Conservation (phyloP, 2,113 vertebrate species). For the Pangasianodon gigas region DNA sequence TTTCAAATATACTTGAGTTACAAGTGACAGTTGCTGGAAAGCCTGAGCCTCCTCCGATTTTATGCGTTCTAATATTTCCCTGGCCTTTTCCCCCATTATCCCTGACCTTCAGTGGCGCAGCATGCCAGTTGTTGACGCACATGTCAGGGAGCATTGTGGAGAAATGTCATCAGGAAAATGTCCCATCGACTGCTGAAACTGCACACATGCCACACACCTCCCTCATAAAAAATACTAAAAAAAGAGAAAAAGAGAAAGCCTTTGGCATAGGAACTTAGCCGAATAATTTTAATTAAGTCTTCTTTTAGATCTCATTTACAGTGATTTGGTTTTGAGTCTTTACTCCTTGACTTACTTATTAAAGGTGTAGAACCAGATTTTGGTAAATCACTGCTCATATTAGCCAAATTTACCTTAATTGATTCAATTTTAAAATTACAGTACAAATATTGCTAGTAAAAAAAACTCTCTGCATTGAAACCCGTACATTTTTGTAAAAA, state of each 20-base stretch:
- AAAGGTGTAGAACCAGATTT: constrained; percentile 1
- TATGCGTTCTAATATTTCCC: constrained; percentile 56
- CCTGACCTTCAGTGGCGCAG: constrained; percentile 55
- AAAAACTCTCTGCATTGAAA: not conserved
- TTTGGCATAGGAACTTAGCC: not conserved
- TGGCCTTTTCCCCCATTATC: constrained; percentile 60
- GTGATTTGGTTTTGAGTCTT: not conserved
- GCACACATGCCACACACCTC: constrained; percentile 37
- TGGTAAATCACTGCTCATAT: not conserved
- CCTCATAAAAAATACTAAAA: constrained; percentile 12
- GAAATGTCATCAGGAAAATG: constrained; percentile 61
- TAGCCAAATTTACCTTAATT: not conserved
- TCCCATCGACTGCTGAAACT: constrained; percentile 52
- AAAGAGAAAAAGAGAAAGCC: not conserved
- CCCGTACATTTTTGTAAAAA: not conserved
- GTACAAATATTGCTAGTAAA: not conserved
- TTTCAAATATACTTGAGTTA: constrained; percentile 52
- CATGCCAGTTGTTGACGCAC: constrained; percentile 53
- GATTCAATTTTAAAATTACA: not conserved
- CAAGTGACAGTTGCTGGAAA: constrained; percentile 53
- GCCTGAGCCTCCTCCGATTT: constrained; percentile 44
- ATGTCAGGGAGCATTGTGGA: constrained; percentile 57
- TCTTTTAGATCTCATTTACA: constrained; percentile 12
- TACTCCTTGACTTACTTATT: not conserved
- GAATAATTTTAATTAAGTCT: not conserved